These are phyloP conservation scores for Petrocephalus zakoni DNA, from an alignment of 2,113 vertebrate species.

Conservation along the genomic window DNA sequence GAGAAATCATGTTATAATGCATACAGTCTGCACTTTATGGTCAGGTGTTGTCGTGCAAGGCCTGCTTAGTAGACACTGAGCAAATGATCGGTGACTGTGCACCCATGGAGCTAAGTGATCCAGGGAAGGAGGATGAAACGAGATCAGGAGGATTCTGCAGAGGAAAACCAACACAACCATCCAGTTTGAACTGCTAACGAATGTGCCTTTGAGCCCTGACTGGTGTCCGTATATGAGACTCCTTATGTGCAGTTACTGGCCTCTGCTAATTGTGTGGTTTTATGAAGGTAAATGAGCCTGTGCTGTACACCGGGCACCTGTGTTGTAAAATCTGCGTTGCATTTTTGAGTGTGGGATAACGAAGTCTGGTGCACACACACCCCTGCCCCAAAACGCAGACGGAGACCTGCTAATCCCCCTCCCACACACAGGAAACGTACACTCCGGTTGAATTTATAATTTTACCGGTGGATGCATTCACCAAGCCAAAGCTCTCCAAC, in stretches of 20 bases:
- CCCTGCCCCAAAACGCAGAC: background rate
- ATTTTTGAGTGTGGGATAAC: background rate
- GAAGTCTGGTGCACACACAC: background rate
- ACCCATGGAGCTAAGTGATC: background rate
- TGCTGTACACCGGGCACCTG: background rate
- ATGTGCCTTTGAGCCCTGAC: background rate
- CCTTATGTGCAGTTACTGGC: background rate
- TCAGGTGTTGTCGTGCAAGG: background rate
- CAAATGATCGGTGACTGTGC: background rate
- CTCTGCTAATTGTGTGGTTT: background rate
- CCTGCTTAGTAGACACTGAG: background rate
- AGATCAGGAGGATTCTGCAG: background rate
- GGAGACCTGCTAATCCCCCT: constrained; percentile 21
- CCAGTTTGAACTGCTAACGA: background rate
- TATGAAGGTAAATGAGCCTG: background rate
- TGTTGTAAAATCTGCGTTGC: background rate
- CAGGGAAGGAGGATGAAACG: background rate
- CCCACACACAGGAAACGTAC: constrained; percentile 20
- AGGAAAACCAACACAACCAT: background rate
- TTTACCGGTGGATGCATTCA: constrained; percentile 37
- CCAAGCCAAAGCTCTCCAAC: constrained; percentile 26
- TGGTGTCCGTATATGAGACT: background rate
- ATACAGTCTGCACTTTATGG: background rate
- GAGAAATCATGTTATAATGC: too few species aligned
- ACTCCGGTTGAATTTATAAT: background rate